These are phyloP conservation scores for Gymnothorax javanicus DNA, from an alignment of 2,797 vertebrate genomes.

Conservation along the genomic window DNA sequence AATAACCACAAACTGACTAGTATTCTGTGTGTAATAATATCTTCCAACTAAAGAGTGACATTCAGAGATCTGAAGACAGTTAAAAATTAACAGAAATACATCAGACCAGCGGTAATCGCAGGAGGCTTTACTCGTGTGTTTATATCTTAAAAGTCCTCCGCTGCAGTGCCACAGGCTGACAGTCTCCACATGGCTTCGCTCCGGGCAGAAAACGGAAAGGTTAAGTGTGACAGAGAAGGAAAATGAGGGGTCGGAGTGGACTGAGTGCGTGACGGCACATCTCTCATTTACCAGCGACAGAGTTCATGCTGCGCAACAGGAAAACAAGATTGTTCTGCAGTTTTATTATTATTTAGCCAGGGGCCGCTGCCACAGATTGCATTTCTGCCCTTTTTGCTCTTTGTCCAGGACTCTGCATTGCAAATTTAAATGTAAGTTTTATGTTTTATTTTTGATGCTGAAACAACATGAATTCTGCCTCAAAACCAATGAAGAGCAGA, in stretches of 20 bases:
- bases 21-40: neutral
- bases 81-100: neutral
- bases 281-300: neutral
- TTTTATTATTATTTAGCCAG: neutral
- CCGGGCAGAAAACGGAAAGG: neutral
- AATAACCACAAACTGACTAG: neutral
- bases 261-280: neutral
- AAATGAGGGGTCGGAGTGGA: neutral
- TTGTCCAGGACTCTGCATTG: neutral
- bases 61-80: neutral
- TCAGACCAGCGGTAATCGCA: neutral
- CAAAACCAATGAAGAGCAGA: neutral
- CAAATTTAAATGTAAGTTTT: neutral
- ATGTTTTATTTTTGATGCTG: neutral
- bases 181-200: slow-evolving; percentile 7
- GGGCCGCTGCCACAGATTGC: neutral
- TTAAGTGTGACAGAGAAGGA: slow-evolving; percentile 15
- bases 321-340: slow-evolving; percentile 5
- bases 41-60: neutral
- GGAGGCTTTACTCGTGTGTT: neutral
- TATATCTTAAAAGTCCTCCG: slow-evolving; percentile 11
- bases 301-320: neutral
- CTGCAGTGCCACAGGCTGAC: slow-evolving; percentile 8
- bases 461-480: slow-evolving; percentile 2
- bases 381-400: neutral